Evolutionary conservation across 2,797 vertebrate genomes (phyloP).

Genomic region (Channa striata): DNA sequence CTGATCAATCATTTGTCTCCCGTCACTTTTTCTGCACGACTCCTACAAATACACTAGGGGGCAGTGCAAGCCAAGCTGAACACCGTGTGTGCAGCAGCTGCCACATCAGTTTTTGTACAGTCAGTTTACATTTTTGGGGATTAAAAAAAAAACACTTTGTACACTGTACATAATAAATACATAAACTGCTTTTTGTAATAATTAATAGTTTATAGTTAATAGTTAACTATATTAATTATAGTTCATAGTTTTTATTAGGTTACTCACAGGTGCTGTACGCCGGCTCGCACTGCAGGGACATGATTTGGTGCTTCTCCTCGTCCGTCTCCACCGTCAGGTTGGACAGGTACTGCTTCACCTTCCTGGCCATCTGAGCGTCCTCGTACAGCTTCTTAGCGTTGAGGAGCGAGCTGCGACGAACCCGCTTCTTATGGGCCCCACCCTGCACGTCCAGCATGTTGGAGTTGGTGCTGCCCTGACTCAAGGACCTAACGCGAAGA

Average conservation of each 20-base stretch:
- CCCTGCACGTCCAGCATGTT: constrained; percentile 97
- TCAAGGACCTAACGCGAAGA: constrained; percentile 87
- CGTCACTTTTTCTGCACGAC: constrained; percentile 11
- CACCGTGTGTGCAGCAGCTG: too few relatives aligned
- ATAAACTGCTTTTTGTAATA: too few relatives aligned
- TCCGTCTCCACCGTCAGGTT: constrained; percentile 93
- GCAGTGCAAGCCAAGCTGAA: constrained; percentile 39
- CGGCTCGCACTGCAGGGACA: constrained; percentile 95
- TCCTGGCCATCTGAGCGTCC: constrained; percentile 97
- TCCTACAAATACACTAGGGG: constrained; percentile 57
- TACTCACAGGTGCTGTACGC: constrained; percentile 87
- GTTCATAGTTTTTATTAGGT: too few relatives aligned
- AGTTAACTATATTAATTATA: too few relatives aligned
- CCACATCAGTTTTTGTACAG: too few relatives aligned
- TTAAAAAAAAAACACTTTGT: too few relatives aligned
- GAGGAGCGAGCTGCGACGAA: constrained; percentile 93
- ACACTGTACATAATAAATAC: too few relatives aligned
- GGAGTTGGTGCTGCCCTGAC: constrained; percentile 98
- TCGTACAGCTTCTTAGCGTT: constrained; percentile 98
- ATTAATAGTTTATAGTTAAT: too few relatives aligned
- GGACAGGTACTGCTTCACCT: constrained; percentile 96
- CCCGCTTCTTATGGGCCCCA: constrained; percentile 93
- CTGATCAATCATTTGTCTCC: not conserved
- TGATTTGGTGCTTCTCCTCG: constrained; percentile 93
- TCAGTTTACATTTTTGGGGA: too few relatives aligned